Conservation (phyloP, 1,140 invertebrate species). For the Bombus terrestris region DNA sequence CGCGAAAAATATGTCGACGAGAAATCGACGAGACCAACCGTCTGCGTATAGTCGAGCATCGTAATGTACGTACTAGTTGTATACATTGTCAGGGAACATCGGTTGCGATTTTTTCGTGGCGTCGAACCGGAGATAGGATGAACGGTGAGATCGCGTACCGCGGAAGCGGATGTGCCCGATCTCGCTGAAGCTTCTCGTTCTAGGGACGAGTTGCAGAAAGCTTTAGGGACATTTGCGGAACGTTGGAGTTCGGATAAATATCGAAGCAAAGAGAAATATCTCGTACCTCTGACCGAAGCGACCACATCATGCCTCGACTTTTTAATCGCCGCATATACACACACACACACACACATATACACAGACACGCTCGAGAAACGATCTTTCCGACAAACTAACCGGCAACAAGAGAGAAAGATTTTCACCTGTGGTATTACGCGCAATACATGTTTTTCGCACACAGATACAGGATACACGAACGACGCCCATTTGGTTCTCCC, state of each 20-base stretch:
- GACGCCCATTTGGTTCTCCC: not conserved
- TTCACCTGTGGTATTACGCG: not conserved
- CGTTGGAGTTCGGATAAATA: not conserved
- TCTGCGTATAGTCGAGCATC: not conserved
- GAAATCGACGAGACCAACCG: not conserved
- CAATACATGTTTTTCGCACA: not conserved
- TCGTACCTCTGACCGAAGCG: not conserved
- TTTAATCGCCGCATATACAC: not conserved
- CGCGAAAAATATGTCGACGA: not conserved
- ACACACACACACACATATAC: not conserved
- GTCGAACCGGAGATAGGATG: not conserved
- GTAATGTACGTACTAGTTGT: not conserved
- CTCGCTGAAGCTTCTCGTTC: not conserved
- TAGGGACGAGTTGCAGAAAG: not conserved
- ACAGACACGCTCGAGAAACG: too few species aligned
- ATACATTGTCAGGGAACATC: not conserved
- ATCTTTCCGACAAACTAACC: not conserved
- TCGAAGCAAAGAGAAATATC: not conserved
- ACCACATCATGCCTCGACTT: constrained; percentile 7
- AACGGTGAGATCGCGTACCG: not conserved
- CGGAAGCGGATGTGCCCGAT: not conserved
- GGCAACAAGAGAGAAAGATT: not conserved
- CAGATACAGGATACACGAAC: not conserved
- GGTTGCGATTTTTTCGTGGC: not conserved
- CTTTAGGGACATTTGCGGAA: not conserved